Conservation (phyloP, 53 echinoderm and acorn worm genomes). For the Holothuria scabra region DNA sequence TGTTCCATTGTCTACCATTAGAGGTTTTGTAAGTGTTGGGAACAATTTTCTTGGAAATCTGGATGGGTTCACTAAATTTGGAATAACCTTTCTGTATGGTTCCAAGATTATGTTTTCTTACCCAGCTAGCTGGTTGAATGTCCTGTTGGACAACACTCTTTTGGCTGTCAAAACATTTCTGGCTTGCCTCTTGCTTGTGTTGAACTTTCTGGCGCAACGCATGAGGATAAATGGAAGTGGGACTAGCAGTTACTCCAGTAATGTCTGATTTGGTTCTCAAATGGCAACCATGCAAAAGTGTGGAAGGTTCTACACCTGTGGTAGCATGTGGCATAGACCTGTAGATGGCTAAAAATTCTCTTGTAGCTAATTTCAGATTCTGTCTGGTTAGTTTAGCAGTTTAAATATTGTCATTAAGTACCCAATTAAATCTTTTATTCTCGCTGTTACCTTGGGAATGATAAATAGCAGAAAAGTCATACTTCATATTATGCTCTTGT, state of each 20-base stretch:
- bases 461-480: slow-evolving; percentile 52
- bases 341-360: neutral
- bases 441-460: slow-evolving; percentile 63
- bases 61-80: no score
- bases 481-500: slow-evolving; percentile 56
- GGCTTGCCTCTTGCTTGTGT: no score
- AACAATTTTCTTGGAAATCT: no score
- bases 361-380: slow-evolving; percentile 34
- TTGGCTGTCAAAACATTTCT: no score
- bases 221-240: no score
- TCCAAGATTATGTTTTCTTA: no score
- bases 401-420: slow-evolving; percentile 59
- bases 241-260: neutral
- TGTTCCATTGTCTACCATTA: no score
- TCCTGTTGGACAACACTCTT: no score
- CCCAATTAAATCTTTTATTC: slow-evolving; percentile 56
- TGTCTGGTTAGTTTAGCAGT: slow-evolving; percentile 33
- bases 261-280: slow-evolving; percentile 37
- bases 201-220: no score
- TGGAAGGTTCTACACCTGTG: slow-evolving; percentile 34
- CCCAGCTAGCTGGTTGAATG: no score
- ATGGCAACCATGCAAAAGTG: slow-evolving; percentile 30
- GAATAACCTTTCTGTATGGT: no score
- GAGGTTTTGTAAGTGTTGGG: no score
- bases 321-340: slow-evolving; percentile 32